Evolutionary conservation across 2,113 vertebrate species (phyloP), one percentile per base, ranked within the genome.

Genomic region (Ceratotherium simum): DNA sequence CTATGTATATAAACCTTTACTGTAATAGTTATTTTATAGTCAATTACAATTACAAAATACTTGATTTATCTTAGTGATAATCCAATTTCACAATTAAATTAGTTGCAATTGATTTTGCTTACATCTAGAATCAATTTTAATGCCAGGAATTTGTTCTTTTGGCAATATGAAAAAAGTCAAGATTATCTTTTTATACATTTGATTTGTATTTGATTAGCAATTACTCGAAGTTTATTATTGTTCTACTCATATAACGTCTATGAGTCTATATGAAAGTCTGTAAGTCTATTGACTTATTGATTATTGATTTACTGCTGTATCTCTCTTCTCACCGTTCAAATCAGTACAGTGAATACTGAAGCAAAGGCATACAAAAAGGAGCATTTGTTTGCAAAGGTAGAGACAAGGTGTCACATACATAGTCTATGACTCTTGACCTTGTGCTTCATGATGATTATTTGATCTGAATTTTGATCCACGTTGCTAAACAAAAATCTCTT

Each of bases 31-130:
- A 79, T 75, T 90, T 96, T 80, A 46, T 75, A 75, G 87, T 86
- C n/a, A 90, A 83, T 83, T 72, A 92, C 2, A 94, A 90, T 82
- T 60, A 54, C 0, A 83, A 90, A 75, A 64, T 92, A 89, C 31
- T 81, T 96, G 60, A 89, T 91, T 90, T 83, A 86, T 90, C 5
- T 39, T 90, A 36, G n/a, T 82, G 67, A 96, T 93, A 95, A 83
- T 93, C 93, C 46, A 75, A 17, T 94, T 95, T 89, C 54, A 84
- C 65, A 93, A 72, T 91, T 67, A 95, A 91, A 76, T 95, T 67
- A 81, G 46, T 97, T 91, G n/a, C 36, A 89, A 78, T 96, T 81
- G 67, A 97, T 91, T 96, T 97, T 91, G 39, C 20, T 82, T 81
- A 82, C 20, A 84, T 72, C 39, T 91, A 85, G 9, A 93, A 93